Percentiles rank a stretch among this genome's conserved stretches.
Evolutionary conservation across 2,888 invertebrate species (phyloP).

Genomic region (Sicus ferrugineus): DNA sequence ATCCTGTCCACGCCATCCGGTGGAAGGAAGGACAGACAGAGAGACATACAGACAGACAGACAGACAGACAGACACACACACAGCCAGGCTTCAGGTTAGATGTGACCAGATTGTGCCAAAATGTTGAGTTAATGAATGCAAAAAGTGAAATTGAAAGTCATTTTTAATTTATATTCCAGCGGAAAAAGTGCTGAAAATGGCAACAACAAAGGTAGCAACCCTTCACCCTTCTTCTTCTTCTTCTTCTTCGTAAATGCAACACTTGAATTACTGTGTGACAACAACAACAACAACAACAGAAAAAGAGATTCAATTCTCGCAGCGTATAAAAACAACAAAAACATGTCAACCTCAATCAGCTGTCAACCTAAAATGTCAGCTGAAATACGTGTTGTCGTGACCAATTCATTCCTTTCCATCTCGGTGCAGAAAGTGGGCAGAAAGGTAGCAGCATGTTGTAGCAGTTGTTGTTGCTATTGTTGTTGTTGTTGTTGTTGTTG

Average conservation of each 20-base stretch:
- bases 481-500: neutral
- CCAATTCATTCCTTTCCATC: neutral
- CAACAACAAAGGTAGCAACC: constrained; percentile 10
- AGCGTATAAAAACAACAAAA: constrained; percentile 26
- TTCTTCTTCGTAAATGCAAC: no score
- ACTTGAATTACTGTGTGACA: neutral
- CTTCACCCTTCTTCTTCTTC: no score
- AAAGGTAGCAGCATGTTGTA: neutral
- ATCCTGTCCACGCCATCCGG: neutral
- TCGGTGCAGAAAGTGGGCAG: neutral
- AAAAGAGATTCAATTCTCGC: neutral
- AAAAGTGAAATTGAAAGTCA: constrained; percentile 15
- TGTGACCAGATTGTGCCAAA: no score
- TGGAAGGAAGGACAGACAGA: neutral
- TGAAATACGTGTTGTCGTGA: constrained; percentile 31
- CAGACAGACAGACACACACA: neutral
- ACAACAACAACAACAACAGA: constrained; percentile 12
- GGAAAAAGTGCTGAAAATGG: neutral
- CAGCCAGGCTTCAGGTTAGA: neutral
- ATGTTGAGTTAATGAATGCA: constrained; percentile 8
- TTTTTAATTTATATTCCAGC: neutral
- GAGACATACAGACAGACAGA: neutral
- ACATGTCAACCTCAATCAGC: constrained; percentile 45
- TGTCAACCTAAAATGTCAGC: constrained; percentile 45
- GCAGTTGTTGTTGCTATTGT: neutral